These are phyloP conservation scores for Vannuccia rotundouncinata DNA, from an alignment of 2,888 invertebrate species.

Conservation along the genomic window DNA sequence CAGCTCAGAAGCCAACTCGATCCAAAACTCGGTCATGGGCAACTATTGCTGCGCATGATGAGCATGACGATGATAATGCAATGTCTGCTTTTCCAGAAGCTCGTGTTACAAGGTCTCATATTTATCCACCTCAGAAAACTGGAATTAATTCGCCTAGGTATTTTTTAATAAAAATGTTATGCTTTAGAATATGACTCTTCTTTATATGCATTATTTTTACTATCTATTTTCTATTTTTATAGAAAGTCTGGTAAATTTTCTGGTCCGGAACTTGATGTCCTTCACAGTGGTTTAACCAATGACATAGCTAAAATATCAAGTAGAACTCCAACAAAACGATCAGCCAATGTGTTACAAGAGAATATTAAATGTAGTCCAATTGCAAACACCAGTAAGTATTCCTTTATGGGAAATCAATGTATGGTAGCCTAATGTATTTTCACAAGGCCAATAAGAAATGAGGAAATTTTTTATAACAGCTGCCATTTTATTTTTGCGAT, in stretches of 20 bases:
- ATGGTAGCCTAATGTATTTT: too few relatives aligned
- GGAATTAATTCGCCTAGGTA: too few relatives aligned
- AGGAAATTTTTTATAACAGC: too few relatives aligned
- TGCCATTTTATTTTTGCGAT: too few relatives aligned
- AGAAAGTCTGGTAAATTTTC: not conserved
- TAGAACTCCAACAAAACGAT: not conserved
- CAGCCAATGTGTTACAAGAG: not conserved
- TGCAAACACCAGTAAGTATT: not conserved
- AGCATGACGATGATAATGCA: not conserved
- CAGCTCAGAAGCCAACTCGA: not conserved
- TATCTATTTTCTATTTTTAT: too few relatives aligned
- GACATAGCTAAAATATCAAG: not conserved
- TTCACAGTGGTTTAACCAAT: not conserved
- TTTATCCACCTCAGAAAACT: too few relatives aligned
- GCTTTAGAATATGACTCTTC: too few relatives aligned
- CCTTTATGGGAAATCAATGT: too few relatives aligned
- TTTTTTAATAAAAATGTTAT: too few relatives aligned
- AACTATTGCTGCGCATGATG: not conserved
- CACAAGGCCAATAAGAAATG: too few relatives aligned
- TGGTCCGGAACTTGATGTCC: not conserved
- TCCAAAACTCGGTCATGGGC: not conserved
- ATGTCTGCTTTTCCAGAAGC: not conserved
- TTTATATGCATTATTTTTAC: too few relatives aligned
- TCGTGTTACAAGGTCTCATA: not conserved
- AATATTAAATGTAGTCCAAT: not conserved